Evolutionary conservation across 2,888 invertebrate genomes (phyloP), one percentile per base, ranked within the genome.

Genomic region (Scaptomyza flava): DNA sequence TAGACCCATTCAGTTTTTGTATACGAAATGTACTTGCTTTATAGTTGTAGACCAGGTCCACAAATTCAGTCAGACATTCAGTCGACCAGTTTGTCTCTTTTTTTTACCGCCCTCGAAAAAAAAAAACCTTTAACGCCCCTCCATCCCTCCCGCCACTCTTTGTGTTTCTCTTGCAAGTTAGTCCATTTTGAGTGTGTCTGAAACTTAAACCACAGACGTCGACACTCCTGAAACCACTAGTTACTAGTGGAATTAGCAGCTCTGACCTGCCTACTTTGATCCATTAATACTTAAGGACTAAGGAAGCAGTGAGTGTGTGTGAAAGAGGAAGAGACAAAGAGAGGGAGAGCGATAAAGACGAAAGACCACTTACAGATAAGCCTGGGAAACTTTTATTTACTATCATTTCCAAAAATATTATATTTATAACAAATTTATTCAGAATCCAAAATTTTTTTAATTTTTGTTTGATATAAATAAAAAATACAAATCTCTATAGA

Each of bases 1-100:
- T 77, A 74, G 79, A 65, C 59, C 78, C 65, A 77, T 77, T 74
- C 65, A 74, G 64, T 70, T 70, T 73, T 62, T 77, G 63, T 78
- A 69, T 69, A 56, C 64, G 50, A 77, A 73, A 61, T 73, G 60
- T 58, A 74, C 67, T 74, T 73, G 66, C 69, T 74, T 74, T 78
- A 74, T 78, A 62, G 9, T 38, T 7, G 6, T 2, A 41, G 48
- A 61, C 31, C 61, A 58, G 64, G 52, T 72, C 47, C 53, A 67
- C 52, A 63, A 58, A 47, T 52, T 34, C 56, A 59, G 42, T 51
- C 46, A 46, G 51, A 45, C 53, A 52, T 11, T 61, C 45, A 59
- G 34, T 31, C 43, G 43, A 31, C 42, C 51, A 60, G 60, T 58
- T 59, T 50, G 41, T 47, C 62, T 48, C 57, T 50, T 14, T 57